These are phyloP conservation scores for Hemicrepidius hirtus DNA, from an alignment of 2,888 invertebrate species.

Conservation along the genomic window DNA sequence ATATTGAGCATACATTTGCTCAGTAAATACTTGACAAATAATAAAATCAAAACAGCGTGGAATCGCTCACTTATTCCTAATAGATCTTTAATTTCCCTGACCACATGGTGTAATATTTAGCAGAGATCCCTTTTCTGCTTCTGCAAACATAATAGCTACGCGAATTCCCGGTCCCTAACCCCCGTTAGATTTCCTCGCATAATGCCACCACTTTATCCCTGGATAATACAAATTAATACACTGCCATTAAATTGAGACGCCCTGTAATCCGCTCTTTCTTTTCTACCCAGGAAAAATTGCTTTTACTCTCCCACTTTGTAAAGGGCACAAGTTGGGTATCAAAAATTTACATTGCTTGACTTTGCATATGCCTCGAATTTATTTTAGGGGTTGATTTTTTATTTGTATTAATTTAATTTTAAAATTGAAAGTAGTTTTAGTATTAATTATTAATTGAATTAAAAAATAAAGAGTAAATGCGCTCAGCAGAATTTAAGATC, in stretches of 20 bases:
- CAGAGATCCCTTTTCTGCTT: conserved; percentile 59
- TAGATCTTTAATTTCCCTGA: conserved; percentile 71
- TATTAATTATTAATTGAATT: no score
- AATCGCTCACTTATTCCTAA: conserved; percentile 55
- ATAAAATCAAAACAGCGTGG: conserved; percentile 21
- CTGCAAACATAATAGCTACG: conserved; percentile 56
- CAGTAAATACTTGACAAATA: background rate
- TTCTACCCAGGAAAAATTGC: conserved; percentile 9
- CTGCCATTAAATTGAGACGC: conserved; percentile 69
- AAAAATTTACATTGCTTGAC: conserved; percentile 60
- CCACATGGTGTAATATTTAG: conserved; percentile 69
- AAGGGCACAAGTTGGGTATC: conserved; percentile 13
- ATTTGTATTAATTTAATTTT: conserved; percentile 6
- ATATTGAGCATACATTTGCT: no score
- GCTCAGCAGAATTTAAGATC: no score
- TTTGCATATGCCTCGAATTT: conserved; percentile 68
- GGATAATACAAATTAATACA: conserved; percentile 72
- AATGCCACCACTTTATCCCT: conserved; percentile 70
- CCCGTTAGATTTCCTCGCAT: conserved; percentile 68
- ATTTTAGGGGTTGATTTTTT: background rate
- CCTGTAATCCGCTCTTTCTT: conserved; percentile 62
- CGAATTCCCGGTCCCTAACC: conserved; percentile 61
- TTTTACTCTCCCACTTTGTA: conserved; percentile 3
- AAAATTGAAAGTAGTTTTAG: no score
- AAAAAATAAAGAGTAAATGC: no score